phyloP scores from a whole-genome alignment of 2,888 invertebrate genomes.

The Leptopilina drosophilae region DNA sequence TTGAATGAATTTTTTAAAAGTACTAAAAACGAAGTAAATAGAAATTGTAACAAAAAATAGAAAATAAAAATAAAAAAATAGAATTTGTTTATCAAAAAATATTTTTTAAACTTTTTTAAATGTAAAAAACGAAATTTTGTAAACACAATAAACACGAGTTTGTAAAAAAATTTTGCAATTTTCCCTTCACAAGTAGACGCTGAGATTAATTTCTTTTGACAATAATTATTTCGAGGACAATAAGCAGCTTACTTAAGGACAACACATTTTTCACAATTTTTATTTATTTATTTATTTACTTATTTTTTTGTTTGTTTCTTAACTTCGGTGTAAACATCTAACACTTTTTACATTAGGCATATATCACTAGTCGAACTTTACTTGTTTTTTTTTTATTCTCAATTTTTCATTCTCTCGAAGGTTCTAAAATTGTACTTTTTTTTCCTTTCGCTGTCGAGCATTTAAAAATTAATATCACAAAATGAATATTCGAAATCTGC shows the following conservation, averaged over 20 bases:
- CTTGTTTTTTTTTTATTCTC: neutral
- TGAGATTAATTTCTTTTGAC: conserved; percentile 13
- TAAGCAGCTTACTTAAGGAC: conserved; percentile 36
- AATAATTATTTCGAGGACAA: conserved; percentile 34
- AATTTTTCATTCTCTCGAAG: neutral
- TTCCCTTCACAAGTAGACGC: neutral
- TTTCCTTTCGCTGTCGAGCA: neutral
- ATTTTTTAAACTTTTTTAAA: too few relatives aligned
- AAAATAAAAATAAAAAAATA: too few relatives aligned
- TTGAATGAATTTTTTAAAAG: too few relatives aligned
- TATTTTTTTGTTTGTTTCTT: too few relatives aligned
- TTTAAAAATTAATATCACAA: conserved; percentile 6
- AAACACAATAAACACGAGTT: too few relatives aligned
- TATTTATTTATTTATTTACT: neutral
- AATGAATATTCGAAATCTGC: neutral
- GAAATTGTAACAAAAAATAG: too few relatives aligned
- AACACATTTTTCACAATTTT: conserved; percentile 33
- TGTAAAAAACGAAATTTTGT: too few relatives aligned
- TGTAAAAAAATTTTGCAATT: too few relatives aligned
- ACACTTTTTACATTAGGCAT: conserved; percentile 36
- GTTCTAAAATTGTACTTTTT: conserved; percentile 27
- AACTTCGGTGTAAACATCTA: conserved; percentile 25
- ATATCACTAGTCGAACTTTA: conserved; percentile 19
- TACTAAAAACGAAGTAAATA: too few relatives aligned
- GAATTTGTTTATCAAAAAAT: too few relatives aligned